These are phyloP conservation scores for Lerista edwardsae DNA, from an alignment of 2,797 vertebrate genomes.

Conservation along the genomic window DNA sequence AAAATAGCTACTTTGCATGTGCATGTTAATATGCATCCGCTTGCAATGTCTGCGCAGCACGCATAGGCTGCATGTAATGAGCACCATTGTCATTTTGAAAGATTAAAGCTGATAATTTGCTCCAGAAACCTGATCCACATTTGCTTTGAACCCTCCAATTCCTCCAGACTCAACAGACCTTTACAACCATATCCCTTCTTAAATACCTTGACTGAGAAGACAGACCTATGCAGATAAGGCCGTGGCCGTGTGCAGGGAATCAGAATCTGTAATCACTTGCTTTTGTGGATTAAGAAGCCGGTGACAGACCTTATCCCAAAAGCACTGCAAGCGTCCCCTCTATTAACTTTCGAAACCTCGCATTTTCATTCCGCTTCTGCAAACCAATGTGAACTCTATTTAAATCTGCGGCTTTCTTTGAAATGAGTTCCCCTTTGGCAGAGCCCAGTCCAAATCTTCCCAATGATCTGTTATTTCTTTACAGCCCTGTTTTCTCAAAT, in stretches of 20 bases:
- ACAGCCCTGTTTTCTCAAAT: neutral
- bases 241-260: conserved; percentile 46
- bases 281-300: conserved; percentile 38
- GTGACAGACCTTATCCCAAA: conserved; percentile 13
- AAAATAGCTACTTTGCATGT: conserved; percentile 45
- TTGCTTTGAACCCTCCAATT: conserved; percentile 42
- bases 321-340: neutral
- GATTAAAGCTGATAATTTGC: conserved; percentile 49
- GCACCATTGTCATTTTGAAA: conserved; percentile 47
- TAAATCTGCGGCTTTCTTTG: neutral
- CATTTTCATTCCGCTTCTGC: conserved; percentile 25
- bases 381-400: neutral
- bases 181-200: conserved; percentile 57
- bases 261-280: conserved; percentile 42
- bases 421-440: conserved; percentile 9
- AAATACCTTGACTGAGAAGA: conserved; percentile 52
- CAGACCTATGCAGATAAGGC: conserved; percentile 50
- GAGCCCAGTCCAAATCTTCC: neutral
- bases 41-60: conserved; percentile 34
- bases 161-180: conserved; percentile 55
- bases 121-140: conserved; percentile 54
- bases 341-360: conserved; percentile 13
- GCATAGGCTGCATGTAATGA: conserved; percentile 29
- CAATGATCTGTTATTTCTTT: neutral
- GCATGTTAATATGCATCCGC: conserved; percentile 22